Evolutionary conservation across 2,888 invertebrate species (phyloP), one percentile per base, ranked within the genome.

Genomic region (Atrina japonica): DNA sequence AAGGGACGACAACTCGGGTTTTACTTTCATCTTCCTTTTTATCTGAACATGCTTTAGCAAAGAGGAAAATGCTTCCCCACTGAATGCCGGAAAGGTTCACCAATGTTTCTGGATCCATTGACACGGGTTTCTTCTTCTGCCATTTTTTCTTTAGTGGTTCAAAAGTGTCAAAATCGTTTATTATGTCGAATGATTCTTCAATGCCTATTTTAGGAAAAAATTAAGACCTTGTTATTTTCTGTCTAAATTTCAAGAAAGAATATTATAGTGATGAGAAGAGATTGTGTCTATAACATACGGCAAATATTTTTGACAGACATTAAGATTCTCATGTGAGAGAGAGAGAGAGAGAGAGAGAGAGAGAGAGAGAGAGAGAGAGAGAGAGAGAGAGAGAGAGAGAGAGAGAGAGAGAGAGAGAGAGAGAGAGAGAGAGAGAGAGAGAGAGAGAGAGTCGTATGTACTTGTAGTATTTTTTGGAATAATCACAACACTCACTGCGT

Each of bases 331-430:
- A n/a, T n/a, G n/a, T n/a, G 47, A 47, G 5, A 14, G 16, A 47
- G 2, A 47, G 47, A 7, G 47, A 47, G 9, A 7, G 47, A 27
- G 52, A 52, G 52, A 52, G 52, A 56, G 56, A 56, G 56, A 56
- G 56, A 56, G 56, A 56, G 56, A 56, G 56, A 56, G 56, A 56
- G 56, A 56, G 56, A 56, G 40, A 56, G 56, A 56, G 40, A 56
- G 40, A 30, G 30, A 29, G 55, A 30, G 30, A 55, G 25, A 21
- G 25, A 21, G 35, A 14, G 6, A 25, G 29, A 25, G 27, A 53
- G 5, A 25, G n/a, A 9, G 53, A n/a, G 56, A 56, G 56, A 56
- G 56, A 56, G 56, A 56, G 56, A 56, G 56, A 56, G 56, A 56
- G 56, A 56, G 56, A 56, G 40, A 56, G 56, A 56, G 40, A 56